Conservation (phyloP, 2,113 vertebrate genomes). For the Dendrocopos noguchii region DNA sequence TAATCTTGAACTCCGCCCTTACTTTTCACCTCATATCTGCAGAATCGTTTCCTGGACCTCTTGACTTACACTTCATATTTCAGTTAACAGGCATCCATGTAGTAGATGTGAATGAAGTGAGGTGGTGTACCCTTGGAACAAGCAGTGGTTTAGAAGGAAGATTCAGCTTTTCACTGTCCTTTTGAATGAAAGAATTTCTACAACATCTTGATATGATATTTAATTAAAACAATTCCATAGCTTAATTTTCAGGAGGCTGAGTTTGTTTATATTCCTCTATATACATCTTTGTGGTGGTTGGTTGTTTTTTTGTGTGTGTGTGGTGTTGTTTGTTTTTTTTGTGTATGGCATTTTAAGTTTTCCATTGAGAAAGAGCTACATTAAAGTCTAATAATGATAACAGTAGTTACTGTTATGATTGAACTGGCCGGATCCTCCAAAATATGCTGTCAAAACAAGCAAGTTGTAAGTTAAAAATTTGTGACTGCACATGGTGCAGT, state of each 20-base stretch:
- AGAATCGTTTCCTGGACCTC: not conserved
- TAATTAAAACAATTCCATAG: not conserved
- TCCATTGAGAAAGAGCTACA: not conserved
- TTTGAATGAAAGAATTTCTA: not conserved
- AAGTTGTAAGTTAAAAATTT: not conserved
- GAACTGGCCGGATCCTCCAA: not conserved
- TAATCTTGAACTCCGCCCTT: not conserved
- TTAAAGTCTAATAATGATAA: not conserved
- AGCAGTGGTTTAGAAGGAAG: not conserved
- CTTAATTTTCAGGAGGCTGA: not conserved
- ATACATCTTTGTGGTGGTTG: not conserved
- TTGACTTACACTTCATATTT: not conserved
- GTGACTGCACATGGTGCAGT: not conserved
- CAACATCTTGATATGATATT: not conserved
- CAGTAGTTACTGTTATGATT: not conserved
- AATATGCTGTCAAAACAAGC: conserved; percentile 15
- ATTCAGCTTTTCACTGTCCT: not conserved
- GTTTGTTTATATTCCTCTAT: not conserved
- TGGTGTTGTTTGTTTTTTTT: too few relatives aligned
- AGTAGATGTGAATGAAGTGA: not conserved
- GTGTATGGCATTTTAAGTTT: not conserved
- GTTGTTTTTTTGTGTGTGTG: too few relatives aligned
- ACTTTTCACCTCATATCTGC: not conserved
- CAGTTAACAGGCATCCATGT: not conserved
- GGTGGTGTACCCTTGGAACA: not conserved